Evolutionary conservation across 2,113 vertebrate species (phyloP), one percentile per base, ranked within the genome.

Genomic region (Prunella fulvescens): DNA sequence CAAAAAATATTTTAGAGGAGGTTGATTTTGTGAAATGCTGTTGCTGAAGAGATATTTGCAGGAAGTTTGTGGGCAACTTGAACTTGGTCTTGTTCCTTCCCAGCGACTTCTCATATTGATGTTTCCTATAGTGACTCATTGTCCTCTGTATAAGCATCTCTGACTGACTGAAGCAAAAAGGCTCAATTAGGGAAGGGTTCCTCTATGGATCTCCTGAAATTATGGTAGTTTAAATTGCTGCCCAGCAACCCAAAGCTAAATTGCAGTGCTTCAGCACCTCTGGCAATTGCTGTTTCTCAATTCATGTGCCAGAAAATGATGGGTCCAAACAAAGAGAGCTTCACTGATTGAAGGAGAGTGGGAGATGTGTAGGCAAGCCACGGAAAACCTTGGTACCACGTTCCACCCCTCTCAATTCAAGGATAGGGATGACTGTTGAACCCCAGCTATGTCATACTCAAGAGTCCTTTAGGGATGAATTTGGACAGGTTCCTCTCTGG

Each of bases 211-310:
- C 33, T 67, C 29, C 47, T 86, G 82, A 96, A 96, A 96, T 94
- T 93, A 92, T 31, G 77, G 72, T 83, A 67, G 58, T 88, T 90
- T 90, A 90, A 90, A 66, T 77, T 54, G 82, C 94, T 96, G 82
- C 91, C 71, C 90, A 90, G 92, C 91, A 95, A 96, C 86, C 16
- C 47, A 62, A 39, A 86, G 54, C 50, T 93, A 93, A 95, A 96
- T 96, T 94, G 86, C 81, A 92, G 71, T 73, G 33, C 62, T 92
- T 92, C 33, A 86, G 44, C 47, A 58, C 33, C 84, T 64, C 67
- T 94, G 50, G 51, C 67, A 88, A 90, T 93, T 92, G 71, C 35
- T 66, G 18, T 88, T 95, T 73, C 39, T 86, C 80, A 53, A 74
- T 86, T 95, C 67, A 86, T n/a, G 71, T 92, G 76, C 39, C 90